Evolutionary conservation across 2,888 invertebrate species (phyloP).

Genomic region (Ectobius pallidus): DNA sequence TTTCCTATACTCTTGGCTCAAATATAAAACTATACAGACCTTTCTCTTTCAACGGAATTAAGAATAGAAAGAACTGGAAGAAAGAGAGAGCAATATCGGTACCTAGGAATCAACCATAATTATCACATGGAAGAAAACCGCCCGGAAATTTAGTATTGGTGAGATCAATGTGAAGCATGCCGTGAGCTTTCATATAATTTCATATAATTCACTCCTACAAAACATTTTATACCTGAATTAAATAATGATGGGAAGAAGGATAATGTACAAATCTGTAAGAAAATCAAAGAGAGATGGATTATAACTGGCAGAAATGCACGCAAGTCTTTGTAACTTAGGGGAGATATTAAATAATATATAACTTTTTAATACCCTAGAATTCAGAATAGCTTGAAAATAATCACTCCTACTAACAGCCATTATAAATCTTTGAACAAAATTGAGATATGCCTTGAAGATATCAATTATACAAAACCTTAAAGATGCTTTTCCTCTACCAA

Average conservation of each 20-base stretch:
- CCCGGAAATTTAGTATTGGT: constrained; percentile 15
- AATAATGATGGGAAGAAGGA: not conserved
- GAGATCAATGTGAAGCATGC: not conserved
- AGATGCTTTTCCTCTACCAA: not conserved
- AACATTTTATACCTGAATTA: not conserved
- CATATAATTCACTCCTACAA: not conserved
- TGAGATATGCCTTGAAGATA: constrained; percentile 29
- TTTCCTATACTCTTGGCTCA: constrained; percentile 11
- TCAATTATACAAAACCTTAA: constrained; percentile 19
- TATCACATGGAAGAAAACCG: constrained; percentile 10
- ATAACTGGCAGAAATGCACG: not conserved
- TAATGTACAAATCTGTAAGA: not conserved
- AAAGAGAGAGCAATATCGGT: not conserved
- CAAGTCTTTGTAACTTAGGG: not conserved
- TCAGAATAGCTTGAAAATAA: too few species aligned
- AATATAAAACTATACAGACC: too few species aligned
- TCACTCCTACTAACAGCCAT: not conserved
- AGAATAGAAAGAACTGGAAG: constrained; percentile 17
- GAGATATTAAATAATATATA: too few species aligned
- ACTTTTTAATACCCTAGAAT: too few species aligned
- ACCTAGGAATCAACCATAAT: constrained; percentile 22
- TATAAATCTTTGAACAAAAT: not conserved
- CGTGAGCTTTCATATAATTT: constrained; percentile 12
- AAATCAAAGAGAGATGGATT: not conserved
- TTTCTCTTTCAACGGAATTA: too few species aligned